Evolutionary conservation across 1,140 invertebrate genomes (phyloP).

Genomic region (Gerris buenoi): DNA sequence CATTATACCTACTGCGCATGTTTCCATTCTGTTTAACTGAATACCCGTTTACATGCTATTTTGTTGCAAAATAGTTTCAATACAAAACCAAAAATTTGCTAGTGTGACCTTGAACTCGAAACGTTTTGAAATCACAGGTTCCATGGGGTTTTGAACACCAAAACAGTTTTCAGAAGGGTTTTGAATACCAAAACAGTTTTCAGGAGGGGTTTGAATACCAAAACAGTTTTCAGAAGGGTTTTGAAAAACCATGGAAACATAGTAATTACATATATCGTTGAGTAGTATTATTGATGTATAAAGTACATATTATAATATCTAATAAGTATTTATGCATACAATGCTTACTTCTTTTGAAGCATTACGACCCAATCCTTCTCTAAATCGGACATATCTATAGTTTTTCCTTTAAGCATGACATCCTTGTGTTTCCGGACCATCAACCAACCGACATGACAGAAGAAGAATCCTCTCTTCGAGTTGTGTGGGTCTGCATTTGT

Average conservation of each 20-base stretch:
- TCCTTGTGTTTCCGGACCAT: constrained; percentile 72
- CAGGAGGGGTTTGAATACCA: not conserved
- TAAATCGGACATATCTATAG: constrained; percentile 66
- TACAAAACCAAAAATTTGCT: no score
- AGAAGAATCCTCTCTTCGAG: constrained; percentile 56
- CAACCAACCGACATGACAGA: constrained; percentile 85
- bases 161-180: no score
- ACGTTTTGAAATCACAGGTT: no score
- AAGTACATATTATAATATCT: not conserved
- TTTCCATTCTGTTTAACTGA: no score
- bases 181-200: not conserved
- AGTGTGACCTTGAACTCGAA: no score
- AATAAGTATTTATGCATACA: not conserved
- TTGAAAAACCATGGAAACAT: not conserved
- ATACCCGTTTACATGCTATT: no score
- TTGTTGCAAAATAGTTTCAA: no score
- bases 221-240: no score
- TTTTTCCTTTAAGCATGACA: constrained; percentile 59
- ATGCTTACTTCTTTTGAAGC: constrained; percentile 40
- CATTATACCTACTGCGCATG: no score
- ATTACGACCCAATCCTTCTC: constrained; percentile 52
- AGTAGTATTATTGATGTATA: not conserved
- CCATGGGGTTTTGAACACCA: no score
- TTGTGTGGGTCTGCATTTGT: constrained; percentile 86
- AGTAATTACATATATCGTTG: not conserved